Base-by-base conservation (phyloP, 1,140 invertebrate genomes). In the Monomorium pharaonis region DNA sequence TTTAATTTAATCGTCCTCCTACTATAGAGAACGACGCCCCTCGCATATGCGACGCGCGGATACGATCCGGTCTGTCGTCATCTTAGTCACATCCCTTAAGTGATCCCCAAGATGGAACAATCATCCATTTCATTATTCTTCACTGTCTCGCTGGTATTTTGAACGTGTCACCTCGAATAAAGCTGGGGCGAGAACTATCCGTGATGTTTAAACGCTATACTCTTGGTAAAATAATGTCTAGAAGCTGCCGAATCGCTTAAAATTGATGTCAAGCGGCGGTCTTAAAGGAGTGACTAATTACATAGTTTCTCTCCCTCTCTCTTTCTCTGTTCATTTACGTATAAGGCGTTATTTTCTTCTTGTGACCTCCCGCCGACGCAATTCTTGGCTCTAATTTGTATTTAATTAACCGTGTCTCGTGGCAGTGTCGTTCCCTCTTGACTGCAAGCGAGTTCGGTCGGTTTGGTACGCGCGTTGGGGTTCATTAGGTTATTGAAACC, bases 401-500 rank as follows among this genome's bases (percentile, higher is more conserved):
- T 90, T 90, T 91, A 91, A 91, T 91, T 91, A 91, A 90, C 47
- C 89, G 72, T 90, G 80, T 85, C 87, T 65, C 81, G 27, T 37
- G 62, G 84, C 12, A 54, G 65, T 33, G 60, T 67, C 74, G 75
- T 56, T 80, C 86, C 72, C 81, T 84, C 76, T 84, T 77, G 27
- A 56, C 86, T 70, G 85, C 62, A 75, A 83, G 87, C 44, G 77
- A 86, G 89, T 86, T 87, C 84, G 84, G 77, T 85, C 63, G 69
- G 87, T 88, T 90, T 87, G 85, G 89, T 86, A 87, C 63, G 84
- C 67, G 85, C 85, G 83, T 85, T 87, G 67, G 83, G 87, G 90
- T 93, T 94, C 93, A 93, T 93, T 94, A 92, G 91, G 92, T 94
- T 94, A 94, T 93, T 92, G 93, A 94, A 94, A 92, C 93, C 93